These are phyloP conservation scores for Cetonia aurata DNA, from an alignment of 2,888 invertebrate species.

Conservation along the genomic window DNA sequence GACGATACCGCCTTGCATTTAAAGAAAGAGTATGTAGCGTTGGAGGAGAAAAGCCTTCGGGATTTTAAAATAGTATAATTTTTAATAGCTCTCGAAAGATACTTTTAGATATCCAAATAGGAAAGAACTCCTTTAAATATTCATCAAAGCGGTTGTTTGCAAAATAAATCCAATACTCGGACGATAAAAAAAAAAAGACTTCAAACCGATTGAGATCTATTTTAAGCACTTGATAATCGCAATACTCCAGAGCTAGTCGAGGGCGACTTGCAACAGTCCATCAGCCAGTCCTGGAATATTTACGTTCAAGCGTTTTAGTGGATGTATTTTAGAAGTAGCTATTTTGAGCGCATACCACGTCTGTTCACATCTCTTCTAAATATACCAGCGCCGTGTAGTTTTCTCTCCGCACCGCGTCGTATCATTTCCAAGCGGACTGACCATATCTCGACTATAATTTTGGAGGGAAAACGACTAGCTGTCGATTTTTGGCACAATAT, in stretches of 20 bases:
- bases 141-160: too few relatives aligned
- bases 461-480: slow-evolving; percentile 13
- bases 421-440: slow-evolving; percentile 24
- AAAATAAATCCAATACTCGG: too few relatives aligned
- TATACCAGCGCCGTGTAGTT: slow-evolving; percentile 22
- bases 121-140: too few relatives aligned
- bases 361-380: slow-evolving; percentile 35
- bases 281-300: slow-evolving; percentile 25
- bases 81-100: too few relatives aligned
- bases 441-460: slow-evolving; percentile 20
- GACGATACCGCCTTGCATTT: slow-evolving; percentile 10
- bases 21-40: background rate
- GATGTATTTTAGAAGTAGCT: slow-evolving; percentile 33
- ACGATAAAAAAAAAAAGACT: too few relatives aligned
- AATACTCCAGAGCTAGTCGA: too few relatives aligned
- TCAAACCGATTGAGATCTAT: too few relatives aligned
- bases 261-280: too few relatives aligned
- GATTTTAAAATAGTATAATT: too few relatives aligned
- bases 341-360: slow-evolving; percentile 37
- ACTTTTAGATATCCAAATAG: too few relatives aligned
- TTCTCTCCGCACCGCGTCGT: slow-evolving; percentile 30
- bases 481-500: slow-evolving; percentile 16
- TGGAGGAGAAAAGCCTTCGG: background rate
- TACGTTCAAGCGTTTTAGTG: slow-evolving; percentile 30
- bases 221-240: too few relatives aligned